These are phyloP conservation scores for Scaptomyza parva DNA, from an alignment of 2,888 invertebrate genomes.

Conservation along the genomic window DNA sequence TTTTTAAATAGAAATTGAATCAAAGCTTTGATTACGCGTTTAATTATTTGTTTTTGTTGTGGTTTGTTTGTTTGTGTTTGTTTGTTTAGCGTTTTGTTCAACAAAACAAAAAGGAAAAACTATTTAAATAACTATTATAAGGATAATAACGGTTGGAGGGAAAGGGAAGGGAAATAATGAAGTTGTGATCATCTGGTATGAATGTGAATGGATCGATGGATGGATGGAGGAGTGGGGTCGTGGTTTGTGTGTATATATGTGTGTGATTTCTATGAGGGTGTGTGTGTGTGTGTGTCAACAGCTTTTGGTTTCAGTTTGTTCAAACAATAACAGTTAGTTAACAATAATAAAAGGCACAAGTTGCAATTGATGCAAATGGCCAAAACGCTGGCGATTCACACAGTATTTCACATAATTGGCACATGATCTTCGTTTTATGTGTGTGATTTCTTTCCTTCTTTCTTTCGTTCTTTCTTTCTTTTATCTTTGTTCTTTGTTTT, in stretches of 20 bases:
- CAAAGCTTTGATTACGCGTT: slow-evolving; percentile 76
- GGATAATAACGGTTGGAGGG: slow-evolving; percentile 26
- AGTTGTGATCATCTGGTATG: slow-evolving; percentile 26
- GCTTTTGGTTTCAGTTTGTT: slow-evolving; percentile 75
- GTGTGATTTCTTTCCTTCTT: slow-evolving; percentile 42
- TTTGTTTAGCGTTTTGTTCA: slow-evolving; percentile 72
- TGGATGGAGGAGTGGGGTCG: background rate
- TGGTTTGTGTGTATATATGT: slow-evolving; percentile 17
- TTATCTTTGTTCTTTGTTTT: too few species aligned
- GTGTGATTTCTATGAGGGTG: slow-evolving; percentile 46
- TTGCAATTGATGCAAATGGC: slow-evolving; percentile 75
- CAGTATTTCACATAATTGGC: slow-evolving; percentile 66
- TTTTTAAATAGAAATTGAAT: slow-evolving; percentile 76
- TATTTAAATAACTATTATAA: slow-evolving; percentile 76
- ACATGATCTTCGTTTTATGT: slow-evolving; percentile 55
- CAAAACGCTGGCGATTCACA: slow-evolving; percentile 76
- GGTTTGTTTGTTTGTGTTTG: slow-evolving; percentile 35
- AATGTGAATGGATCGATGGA: slow-evolving; percentile 26
- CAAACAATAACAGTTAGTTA: slow-evolving; percentile 77
- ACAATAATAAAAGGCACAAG: slow-evolving; percentile 78
- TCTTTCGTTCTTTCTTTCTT: slow-evolving; percentile 17
- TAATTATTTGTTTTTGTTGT: slow-evolving; percentile 37
- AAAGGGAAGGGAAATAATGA: slow-evolving; percentile 8
- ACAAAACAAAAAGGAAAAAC: slow-evolving; percentile 75
- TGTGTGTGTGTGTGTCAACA: slow-evolving; percentile 64